These are phyloP conservation scores for Lagopus muta DNA, from an alignment of 2,113 vertebrate species.

Conservation along the genomic window DNA sequence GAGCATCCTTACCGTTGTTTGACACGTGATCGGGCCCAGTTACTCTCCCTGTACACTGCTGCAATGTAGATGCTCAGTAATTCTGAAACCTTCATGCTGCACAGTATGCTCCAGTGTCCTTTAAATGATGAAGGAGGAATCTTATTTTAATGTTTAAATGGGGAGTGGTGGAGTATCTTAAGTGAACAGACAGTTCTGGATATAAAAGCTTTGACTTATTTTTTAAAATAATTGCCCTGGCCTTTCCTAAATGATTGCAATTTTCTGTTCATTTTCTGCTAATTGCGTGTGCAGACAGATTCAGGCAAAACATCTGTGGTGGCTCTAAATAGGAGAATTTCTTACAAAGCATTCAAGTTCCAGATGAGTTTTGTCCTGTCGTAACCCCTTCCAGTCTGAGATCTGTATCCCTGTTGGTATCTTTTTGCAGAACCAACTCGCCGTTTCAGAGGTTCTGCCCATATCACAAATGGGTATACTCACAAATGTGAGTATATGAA, in stretches of 20 bases:
- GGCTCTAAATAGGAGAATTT: neutral
- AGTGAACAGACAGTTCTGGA: neutral
- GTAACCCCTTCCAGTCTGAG: neutral
- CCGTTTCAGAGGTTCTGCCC: neutral
- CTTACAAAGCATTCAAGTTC: neutral
- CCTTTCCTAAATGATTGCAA: constrained; percentile 14
- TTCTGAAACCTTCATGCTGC: neutral
- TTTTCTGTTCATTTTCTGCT: constrained; percentile 34
- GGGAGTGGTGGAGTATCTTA: neutral
- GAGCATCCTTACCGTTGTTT: neutral
- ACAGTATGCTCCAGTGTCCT: neutral
- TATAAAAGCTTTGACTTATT: neutral
- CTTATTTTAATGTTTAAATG: neutral
- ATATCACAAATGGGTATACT: neutral
- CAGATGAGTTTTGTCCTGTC: constrained; percentile 40
- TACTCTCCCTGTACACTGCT: neutral
- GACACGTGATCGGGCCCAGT: accelerated
- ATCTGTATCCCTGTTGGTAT: neutral
- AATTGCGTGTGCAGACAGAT: constrained; percentile 26
- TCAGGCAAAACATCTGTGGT: constrained; percentile 25
- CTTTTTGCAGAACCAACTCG: neutral
- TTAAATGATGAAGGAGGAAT: neutral
- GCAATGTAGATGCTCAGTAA: neutral
- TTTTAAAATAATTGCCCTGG: neutral
- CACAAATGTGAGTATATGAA: neutral